These are phyloP conservation scores for Hemicrepidius hirtus DNA, from an alignment of 2,888 invertebrate species.

Conservation along the genomic window DNA sequence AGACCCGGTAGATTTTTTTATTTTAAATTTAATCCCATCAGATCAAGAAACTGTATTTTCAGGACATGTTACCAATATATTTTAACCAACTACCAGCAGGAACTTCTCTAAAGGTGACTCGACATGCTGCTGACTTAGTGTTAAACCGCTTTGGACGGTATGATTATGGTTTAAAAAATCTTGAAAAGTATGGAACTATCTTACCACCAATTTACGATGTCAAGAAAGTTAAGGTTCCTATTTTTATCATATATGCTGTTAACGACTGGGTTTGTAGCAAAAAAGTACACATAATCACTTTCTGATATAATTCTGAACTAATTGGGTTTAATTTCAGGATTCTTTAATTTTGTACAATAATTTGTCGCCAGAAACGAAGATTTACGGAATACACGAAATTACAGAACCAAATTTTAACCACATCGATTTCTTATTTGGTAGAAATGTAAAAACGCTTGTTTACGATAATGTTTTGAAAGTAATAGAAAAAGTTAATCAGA, in stretches of 20 bases:
- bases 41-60: conserved; percentile 40
- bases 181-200: conserved; percentile 72
- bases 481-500: conserved; percentile 12
- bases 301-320: background rate
- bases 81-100: conserved; percentile 69
- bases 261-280: conserved; percentile 78
- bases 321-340: conserved; percentile 62
- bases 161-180: conserved; percentile 74
- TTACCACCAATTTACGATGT: conserved; percentile 77
- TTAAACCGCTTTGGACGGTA: conserved; percentile 71
- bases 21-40: background rate
- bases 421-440: conserved; percentile 69
- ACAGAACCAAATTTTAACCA: conserved; percentile 68
- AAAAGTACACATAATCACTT: conserved; percentile 72
- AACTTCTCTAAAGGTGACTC: conserved; percentile 65
- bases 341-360: conserved; percentile 65
- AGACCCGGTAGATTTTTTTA: conserved; percentile 63
- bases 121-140: conserved; percentile 67
- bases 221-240: conserved; percentile 76
- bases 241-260: conserved; percentile 75
- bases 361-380: conserved; percentile 57
- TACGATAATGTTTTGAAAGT: conserved; percentile 34
- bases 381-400: conserved; percentile 66
- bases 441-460: conserved; percentile 61
- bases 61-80: conserved; percentile 68